Evolutionary conservation across 2,888 invertebrate genomes (phyloP).

Genomic region (Isoperla grammatica): DNA sequence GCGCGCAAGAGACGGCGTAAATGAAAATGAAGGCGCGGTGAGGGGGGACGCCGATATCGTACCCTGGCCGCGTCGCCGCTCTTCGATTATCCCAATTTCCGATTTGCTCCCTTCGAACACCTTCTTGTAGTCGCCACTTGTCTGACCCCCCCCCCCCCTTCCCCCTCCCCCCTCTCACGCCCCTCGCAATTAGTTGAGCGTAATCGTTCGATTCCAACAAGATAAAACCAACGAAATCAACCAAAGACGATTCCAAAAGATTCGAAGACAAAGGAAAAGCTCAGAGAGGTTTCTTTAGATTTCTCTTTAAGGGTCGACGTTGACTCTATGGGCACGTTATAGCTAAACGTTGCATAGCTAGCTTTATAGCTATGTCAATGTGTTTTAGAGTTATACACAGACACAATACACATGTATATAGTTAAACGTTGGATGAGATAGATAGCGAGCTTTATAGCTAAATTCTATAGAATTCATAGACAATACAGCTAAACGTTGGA

Average conservation of each 20-base stretch:
- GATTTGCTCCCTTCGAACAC: constrained; percentile 21
- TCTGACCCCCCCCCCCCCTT: constrained; percentile 5
- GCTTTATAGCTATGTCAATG: too few relatives aligned
- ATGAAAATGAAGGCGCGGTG: constrained; percentile 8
- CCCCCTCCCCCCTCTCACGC: not conserved
- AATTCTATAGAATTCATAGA: too few relatives aligned
- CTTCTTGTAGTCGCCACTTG: not conserved
- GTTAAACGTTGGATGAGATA: too few relatives aligned
- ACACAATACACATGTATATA: too few relatives aligned
- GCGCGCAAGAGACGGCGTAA: not conserved
- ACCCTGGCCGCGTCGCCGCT: constrained; percentile 22
- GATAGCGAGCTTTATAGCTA: too few relatives aligned
- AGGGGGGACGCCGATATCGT: not conserved
- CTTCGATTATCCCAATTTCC: constrained; percentile 28
- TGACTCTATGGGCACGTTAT: too few relatives aligned
- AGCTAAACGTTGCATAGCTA: too few relatives aligned
- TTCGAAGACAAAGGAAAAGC: too few relatives aligned
- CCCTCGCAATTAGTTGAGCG: constrained; percentile 11
- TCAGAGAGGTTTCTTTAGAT: too few relatives aligned
- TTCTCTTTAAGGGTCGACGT: too few relatives aligned
- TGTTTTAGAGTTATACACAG: too few relatives aligned
- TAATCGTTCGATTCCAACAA: constrained; percentile 9
- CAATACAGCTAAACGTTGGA: too few relatives aligned
- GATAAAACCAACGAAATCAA: constrained; percentile 4
- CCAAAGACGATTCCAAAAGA: not conserved